A percentile compares a stretch with the other conserved stretches of the same genome.
These are phyloP conservation scores for Gymnopithys bicolor DNA, from an alignment of 2,797 vertebrate species.

Conservation along the genomic window DNA sequence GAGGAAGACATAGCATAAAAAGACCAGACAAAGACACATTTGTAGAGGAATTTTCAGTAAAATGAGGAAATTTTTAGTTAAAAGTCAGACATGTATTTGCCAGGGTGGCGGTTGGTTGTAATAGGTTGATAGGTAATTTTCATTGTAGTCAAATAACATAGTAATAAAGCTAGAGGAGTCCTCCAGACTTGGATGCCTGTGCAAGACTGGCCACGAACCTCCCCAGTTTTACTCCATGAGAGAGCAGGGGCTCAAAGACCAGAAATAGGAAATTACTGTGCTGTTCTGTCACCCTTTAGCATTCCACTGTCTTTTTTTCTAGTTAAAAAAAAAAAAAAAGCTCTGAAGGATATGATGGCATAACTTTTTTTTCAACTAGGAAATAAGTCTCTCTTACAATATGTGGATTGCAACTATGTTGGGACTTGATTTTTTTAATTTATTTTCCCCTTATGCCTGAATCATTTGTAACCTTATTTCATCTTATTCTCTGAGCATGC, in stretches of 20 bases:
- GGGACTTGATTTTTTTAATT: neutral
- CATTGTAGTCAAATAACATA: neutral
- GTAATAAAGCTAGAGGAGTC: neutral
- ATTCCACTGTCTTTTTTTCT: neutral
- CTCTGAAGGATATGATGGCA: neutral
- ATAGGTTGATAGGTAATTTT: neutral
- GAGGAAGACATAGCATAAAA: neutral
- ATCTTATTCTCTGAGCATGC: neutral
- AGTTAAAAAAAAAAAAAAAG: neutral
- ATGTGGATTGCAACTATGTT: neutral
- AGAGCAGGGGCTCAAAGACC: neutral
- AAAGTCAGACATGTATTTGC: neutral
- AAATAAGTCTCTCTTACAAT: neutral
- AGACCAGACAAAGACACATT: neutral
- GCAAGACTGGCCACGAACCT: neutral
- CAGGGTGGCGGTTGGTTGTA: neutral
- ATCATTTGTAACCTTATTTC: neutral
- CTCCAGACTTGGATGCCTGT: neutral
- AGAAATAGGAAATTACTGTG: neutral
- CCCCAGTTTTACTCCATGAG: neutral
- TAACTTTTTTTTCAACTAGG: neutral
- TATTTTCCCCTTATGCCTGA: neutral
- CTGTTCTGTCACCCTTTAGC: neutral
- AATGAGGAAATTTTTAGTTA: neutral
- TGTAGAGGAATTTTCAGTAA: neutral